Evolutionary conservation across 1,140 invertebrate genomes (phyloP).

Genomic region (Mizuhopecten yessoensis): DNA sequence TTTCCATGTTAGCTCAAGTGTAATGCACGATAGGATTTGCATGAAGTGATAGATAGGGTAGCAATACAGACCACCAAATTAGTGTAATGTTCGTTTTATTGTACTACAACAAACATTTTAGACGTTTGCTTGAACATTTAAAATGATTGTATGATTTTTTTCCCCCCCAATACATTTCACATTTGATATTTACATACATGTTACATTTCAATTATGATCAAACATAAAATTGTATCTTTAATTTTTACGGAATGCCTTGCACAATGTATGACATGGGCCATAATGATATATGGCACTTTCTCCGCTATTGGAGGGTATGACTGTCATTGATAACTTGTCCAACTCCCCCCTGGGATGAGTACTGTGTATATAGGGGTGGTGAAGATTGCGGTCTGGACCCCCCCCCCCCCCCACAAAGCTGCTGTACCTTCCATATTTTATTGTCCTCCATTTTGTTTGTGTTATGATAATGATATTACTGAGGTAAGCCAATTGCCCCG

Average conservation of each 20-base stretch:
- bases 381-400: background rate
- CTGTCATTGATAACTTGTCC: background rate
- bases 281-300: background rate
- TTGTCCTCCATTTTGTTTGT: conserved; percentile 20
- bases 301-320: conserved; percentile 22
- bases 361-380: background rate
- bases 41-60: background rate
- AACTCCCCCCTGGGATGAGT: background rate
- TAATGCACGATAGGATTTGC: background rate
- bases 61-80: background rate
- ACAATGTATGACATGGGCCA: conserved; percentile 3
- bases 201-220: conserved; percentile 38
- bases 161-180: background rate
- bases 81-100: background rate
- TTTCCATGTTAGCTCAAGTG: background rate
- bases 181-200: conserved; percentile 40
- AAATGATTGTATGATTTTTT: background rate
- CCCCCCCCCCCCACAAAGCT: background rate
- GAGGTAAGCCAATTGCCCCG: background rate
- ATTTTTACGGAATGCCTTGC: conserved; percentile 18
- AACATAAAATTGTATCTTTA: conserved; percentile 19
- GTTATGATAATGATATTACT: conserved; percentile 34
- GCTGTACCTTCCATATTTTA: conserved; percentile 34
- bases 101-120: background rate
- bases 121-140: background rate